Evolutionary conservation across 2,113 vertebrate genomes (phyloP).

Genomic region (Brachypodius melanocephalos): DNA sequence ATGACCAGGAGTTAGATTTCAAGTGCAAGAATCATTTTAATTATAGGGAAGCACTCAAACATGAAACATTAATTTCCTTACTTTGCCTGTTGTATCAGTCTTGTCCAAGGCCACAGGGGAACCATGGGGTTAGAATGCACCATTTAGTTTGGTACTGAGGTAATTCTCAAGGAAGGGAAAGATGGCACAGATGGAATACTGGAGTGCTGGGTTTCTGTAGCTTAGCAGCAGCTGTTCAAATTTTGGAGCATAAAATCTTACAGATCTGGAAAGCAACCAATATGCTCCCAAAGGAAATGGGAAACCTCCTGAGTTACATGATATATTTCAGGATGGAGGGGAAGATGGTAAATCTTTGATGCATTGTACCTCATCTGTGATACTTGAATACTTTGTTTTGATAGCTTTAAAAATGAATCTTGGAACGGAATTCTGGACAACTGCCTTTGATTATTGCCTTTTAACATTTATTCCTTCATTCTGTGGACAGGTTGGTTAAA

Average conservation of each 20-base stretch:
- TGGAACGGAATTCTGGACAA: neutral
- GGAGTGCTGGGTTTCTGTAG: neutral
- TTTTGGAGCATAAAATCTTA: neutral
- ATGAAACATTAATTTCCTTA: neutral
- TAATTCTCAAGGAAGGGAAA: neutral
- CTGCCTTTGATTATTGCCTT: neutral
- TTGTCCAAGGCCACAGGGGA: neutral
- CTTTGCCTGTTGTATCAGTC: neutral
- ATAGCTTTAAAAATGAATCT: neutral
- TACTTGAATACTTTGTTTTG: neutral
- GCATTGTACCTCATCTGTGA: neutral
- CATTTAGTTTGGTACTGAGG: accelerated
- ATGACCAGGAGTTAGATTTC: neutral
- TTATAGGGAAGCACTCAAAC: neutral
- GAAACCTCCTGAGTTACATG: neutral
- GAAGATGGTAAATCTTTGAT: neutral
- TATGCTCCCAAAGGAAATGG: neutral
- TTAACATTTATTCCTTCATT: neutral
- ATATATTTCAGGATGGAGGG: neutral
- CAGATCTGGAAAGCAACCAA: neutral
- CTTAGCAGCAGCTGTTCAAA: neutral
- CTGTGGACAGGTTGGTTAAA: neutral
- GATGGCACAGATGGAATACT: neutral
- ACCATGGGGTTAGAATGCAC: neutral
- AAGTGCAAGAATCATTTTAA: neutral